Conservation (phyloP, 2,113 vertebrate species). For the Hemiprocne comata region DNA sequence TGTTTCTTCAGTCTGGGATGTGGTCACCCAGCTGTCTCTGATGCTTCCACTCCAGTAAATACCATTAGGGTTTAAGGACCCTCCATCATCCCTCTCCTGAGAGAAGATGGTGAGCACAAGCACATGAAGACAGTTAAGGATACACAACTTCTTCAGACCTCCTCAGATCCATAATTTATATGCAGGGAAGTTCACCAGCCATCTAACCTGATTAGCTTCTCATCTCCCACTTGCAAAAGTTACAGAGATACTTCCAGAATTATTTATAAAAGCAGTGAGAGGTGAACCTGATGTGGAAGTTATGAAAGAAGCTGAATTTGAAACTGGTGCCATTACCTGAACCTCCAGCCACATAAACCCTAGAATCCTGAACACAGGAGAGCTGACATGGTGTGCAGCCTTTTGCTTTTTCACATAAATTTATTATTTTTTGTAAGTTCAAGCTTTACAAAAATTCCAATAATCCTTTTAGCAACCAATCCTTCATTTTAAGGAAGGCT, state of each 20-base stretch:
- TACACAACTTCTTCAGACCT: not conserved
- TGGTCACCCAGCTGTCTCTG: not conserved
- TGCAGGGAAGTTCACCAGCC: not conserved
- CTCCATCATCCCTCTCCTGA: not conserved
- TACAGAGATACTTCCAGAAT: not conserved
- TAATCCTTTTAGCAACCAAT: not conserved
- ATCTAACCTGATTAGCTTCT: not conserved
- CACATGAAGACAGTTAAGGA: not conserved
- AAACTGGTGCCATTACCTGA: not conserved
- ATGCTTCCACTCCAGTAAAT: conserved; percentile 26
- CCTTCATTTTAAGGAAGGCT: not conserved
- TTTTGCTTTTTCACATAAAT: not conserved
- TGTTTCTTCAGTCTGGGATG: conserved; percentile 7
- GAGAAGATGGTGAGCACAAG: not conserved
- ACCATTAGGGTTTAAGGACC: conserved; percentile 10
- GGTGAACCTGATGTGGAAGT: not conserved
- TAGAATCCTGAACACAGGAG: not conserved
- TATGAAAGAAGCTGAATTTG: not conserved
- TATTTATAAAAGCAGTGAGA: not conserved
- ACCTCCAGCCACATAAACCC: not conserved
- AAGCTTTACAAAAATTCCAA: not conserved
- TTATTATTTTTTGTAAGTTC: not conserved
- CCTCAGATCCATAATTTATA: conserved; percentile 12
- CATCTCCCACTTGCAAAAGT: not conserved
- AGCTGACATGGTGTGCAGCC: fast-evolving